Conservation (phyloP, 2,113 vertebrate species). For the Diphyllodes magnificus region DNA sequence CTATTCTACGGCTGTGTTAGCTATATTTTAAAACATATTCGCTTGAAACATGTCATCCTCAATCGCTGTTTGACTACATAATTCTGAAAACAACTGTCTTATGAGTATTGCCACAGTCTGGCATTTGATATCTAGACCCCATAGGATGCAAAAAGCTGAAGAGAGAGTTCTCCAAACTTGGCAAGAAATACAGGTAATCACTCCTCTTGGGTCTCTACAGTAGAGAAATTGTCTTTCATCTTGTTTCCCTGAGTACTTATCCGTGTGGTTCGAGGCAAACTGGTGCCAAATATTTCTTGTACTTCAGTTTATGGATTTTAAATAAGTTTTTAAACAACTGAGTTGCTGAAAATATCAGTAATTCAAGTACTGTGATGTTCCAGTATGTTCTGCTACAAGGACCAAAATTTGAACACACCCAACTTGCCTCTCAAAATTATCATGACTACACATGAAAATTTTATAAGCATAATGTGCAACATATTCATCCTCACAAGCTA, state of each 20-base stretch:
- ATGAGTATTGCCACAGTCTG: not conserved
- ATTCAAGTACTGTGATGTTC: not conserved
- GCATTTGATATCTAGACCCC: not conserved
- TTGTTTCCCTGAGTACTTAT: not conserved
- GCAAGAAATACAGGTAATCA: not conserved
- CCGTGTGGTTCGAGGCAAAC: fast-evolving
- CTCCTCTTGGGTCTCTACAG: not conserved
- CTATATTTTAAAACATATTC: not conserved
- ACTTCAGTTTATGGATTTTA: not conserved
- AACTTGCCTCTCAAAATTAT: not conserved
- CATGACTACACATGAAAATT: not conserved
- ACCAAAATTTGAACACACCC: not conserved
- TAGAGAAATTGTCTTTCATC: not conserved
- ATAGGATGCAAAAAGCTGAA: not conserved
- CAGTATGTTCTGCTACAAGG: not conserved
- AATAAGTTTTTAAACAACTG: not conserved
- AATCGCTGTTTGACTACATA: not conserved
- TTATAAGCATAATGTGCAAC: not conserved
- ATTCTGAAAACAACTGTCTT: not conserved
- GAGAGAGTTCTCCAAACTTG: not conserved
- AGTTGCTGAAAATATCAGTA: not conserved
- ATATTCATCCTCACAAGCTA: not conserved
- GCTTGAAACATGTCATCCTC: not conserved
- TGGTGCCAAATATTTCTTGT: not conserved
- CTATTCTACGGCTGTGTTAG: not conserved